Base-by-base conservation (phyloP, 2,113 vertebrate genomes). In the Tragelaphus scriptus region DNA sequence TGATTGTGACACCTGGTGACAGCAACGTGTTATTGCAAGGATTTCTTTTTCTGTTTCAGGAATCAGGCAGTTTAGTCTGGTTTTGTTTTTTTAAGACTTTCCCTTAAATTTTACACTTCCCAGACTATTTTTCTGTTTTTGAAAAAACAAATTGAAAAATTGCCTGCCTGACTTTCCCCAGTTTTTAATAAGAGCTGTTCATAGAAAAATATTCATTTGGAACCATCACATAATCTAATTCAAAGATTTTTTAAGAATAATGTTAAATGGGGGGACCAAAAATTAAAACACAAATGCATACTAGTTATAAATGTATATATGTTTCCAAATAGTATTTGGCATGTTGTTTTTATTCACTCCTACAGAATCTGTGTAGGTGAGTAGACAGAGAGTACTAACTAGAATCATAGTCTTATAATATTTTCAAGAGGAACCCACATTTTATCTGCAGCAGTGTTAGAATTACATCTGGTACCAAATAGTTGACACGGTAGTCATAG, bases 1-100 rank as follows among this genome's bases (percentile, higher is more conserved):
- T 49, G 23, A 90, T 23, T 79, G 44, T 90, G 96, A 86, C 96
- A 95, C 89, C 96, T 94, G 59, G 56, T 96, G 97, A 81, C 77
- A 94, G 7, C 11, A 88, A 61, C 0, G 0, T 51, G 65, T 56
- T 94, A 97, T 81, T 94, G 88, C 95, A 97, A 94, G 88, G n/a
- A 65, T 91, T 88, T 97, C 32, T 68, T 95, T 95, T 88, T 23
- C 9, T 77, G 6, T 77, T 71, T 84, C 36, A 80, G 61, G 53
- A 68, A 75, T 91, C n/a, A 23, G 32, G 30, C 25, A 90, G 21
- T 68, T 58, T 9, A 58, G 47, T 30, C 28, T 23, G 30, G 16
- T n/a, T 75, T 56, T 59, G 9, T 61, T 71, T 81, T 91, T 90
- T 68, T 25, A 71, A 90, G 30, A 47, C 14, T 59, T 85, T 3